Base-by-base conservation (phyloP, 2,888 invertebrate species). In the Andricus curvator region DNA sequence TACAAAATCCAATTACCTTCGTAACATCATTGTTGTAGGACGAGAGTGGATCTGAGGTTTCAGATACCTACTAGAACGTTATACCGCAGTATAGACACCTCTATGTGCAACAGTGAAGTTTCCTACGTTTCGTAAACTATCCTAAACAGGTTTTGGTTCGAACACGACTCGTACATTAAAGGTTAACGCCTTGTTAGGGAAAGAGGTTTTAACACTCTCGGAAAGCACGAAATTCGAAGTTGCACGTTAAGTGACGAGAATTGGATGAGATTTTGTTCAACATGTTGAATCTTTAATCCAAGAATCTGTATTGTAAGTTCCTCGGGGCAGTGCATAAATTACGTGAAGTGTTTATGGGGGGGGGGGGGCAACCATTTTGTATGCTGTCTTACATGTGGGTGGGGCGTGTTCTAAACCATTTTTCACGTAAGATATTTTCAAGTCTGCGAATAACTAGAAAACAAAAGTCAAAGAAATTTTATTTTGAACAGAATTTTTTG, bases 121-220 rank as follows among this genome's bases (percentile, higher is more conserved):
- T 77, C 77, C 33, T 81, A 79, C 78, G 60, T 79, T 83, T 83
- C 84, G 84, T 87, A 90, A 83, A 90, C 90, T 89, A 88, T 83
- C 79, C 86, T 85, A 89, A 90, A 89, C 88, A 87, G 88, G 86
- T 89, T 88, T 88, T 85, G 85, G 85, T 86, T 87, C 85, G 84
- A 88, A 91, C 90, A 90, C 84, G 89, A 88, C 88, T 90, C 88
- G 86, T 88, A 88, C 91, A 90, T 91, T 91, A 91, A 90, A 88
- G 87, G 88, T 87, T 83, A 84, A 84, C 83, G 83, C 83, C 81
- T 82, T 81, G 80, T 70, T 81, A 79, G 80, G 60, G 68, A 79
- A 82, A 80, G 78, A 70, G 78, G 70, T 79, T 67, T 77, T 70
- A 68, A 81, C 70, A 64, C 41, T 65, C 60, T 48, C 22, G 44